Evolutionary conservation across 2,113 vertebrate genomes (phyloP).

Genomic region (Coptodon rendalli): DNA sequence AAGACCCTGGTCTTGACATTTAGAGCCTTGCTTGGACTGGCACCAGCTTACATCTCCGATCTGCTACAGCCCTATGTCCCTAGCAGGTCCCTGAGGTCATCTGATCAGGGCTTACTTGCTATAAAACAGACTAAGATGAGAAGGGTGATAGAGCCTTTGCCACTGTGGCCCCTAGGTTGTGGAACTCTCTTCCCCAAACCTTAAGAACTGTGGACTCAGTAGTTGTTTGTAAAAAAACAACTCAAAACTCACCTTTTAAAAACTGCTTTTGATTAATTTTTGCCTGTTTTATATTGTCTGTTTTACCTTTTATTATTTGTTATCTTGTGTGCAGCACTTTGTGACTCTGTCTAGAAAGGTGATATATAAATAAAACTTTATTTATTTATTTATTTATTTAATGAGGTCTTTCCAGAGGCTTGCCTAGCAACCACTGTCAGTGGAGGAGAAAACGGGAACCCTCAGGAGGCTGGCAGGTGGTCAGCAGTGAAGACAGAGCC

Average conservation of each 20-base stretch:
- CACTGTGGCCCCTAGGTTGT: background rate
- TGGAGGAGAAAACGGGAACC: background rate
- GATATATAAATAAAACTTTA: background rate
- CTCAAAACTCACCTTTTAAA: too few species aligned
- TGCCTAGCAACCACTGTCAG: background rate
- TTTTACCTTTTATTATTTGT: too few species aligned
- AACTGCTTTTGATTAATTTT: too few species aligned
- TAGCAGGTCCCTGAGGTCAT: background rate
- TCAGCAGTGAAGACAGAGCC: background rate
- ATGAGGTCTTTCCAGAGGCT: background rate
- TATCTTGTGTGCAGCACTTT: background rate
- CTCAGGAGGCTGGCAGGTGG: background rate
- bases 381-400: background rate
- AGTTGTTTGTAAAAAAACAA: background rate
- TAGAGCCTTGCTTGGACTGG: background rate
- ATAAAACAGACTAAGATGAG: background rate
- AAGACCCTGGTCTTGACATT: too few species aligned
- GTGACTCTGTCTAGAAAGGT: background rate
- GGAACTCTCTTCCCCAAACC: background rate
- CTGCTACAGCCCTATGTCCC: background rate
- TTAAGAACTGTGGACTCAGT: background rate
- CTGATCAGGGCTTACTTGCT: background rate
- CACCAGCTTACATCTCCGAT: too few species aligned
- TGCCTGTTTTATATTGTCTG: too few species aligned
- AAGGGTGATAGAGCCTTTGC: background rate